These are phyloP conservation scores for Gymnoscelis rufifasciata DNA, from an alignment of 2,888 invertebrate genomes.

Conservation along the genomic window DNA sequence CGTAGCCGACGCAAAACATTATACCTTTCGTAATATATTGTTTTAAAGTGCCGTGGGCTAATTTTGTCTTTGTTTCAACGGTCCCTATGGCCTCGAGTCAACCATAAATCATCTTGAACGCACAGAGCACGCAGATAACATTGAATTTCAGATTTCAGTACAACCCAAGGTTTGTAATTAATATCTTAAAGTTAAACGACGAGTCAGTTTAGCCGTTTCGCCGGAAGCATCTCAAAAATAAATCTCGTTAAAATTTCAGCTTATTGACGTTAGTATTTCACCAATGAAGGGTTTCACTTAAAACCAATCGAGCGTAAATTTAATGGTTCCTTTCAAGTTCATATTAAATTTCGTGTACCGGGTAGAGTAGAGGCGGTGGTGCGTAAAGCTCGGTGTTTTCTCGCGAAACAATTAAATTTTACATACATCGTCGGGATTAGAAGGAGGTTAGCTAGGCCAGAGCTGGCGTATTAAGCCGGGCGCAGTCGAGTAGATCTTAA, in stretches of 20 bases:
- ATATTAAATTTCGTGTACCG: constrained; percentile 64
- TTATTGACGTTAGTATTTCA: constrained; percentile 63
- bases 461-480: constrained; percentile 46
- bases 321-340: constrained; percentile 73
- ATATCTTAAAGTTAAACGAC: constrained; percentile 1
- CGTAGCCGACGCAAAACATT: constrained; percentile 18
- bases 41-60: constrained; percentile 43
- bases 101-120: constrained; percentile 49
- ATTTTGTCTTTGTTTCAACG: constrained; percentile 49
- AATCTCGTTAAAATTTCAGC: constrained; percentile 28
- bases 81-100: constrained; percentile 38
- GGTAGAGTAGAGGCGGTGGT: constrained; percentile 52
- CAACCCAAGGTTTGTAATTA: constrained; percentile 1
- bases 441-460: constrained; percentile 44
- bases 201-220: constrained; percentile 1
- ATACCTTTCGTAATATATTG: constrained; percentile 36
- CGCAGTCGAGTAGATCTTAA: constrained; percentile 57
- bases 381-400: constrained; percentile 63
- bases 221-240: constrained; percentile 1
- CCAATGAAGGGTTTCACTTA: constrained; percentile 67
- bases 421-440: constrained; percentile 64
- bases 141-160: constrained; percentile 3
- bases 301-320: constrained; percentile 70
- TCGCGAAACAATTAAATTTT: constrained; percentile 73
- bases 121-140: constrained; percentile 20